Evolutionary conservation across 2,888 invertebrate genomes (phyloP).

Genomic region (Hyles lineata): DNA sequence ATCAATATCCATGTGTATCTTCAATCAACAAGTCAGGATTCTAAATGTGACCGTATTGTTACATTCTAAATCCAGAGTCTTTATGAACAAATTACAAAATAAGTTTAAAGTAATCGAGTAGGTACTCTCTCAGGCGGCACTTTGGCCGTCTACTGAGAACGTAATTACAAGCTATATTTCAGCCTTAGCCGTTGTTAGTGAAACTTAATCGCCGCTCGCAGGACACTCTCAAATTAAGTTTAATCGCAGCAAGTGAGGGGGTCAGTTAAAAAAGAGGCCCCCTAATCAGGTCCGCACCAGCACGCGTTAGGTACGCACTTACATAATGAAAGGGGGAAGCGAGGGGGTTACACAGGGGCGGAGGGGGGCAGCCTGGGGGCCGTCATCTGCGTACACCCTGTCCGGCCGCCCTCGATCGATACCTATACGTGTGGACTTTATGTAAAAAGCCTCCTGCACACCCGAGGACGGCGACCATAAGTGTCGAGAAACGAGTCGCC

Average conservation of each 20-base stretch:
- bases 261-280: slow-evolving; percentile 84
- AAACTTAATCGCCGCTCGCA: slow-evolving; percentile 67
- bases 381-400: slow-evolving; percentile 85
- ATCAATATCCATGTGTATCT: too few species aligned
- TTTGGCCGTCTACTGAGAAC: slow-evolving; percentile 29
- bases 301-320: slow-evolving; percentile 84
- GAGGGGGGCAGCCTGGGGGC: slow-evolving; percentile 59
- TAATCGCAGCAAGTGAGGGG: slow-evolving; percentile 80
- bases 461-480: slow-evolving; percentile 83
- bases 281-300: slow-evolving; percentile 84
- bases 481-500: slow-evolving; percentile 84
- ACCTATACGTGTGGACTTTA: slow-evolving; percentile 85
- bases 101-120: slow-evolving; percentile 30
- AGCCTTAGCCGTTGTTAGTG: slow-evolving; percentile 56
- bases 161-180: slow-evolving; percentile 39
- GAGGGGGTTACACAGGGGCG: slow-evolving; percentile 60
- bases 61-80: too few species aligned
- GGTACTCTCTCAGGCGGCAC: slow-evolving; percentile 13
- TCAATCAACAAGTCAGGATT: too few species aligned
- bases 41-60: too few species aligned
- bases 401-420: slow-evolving; percentile 83
- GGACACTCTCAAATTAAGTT: slow-evolving; percentile 81
- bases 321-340: slow-evolving; percentile 84
- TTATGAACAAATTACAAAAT: neutral
- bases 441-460: slow-evolving; percentile 85